These are phyloP conservation scores for Panonychus citri DNA, from an alignment of 1,140 invertebrate genomes.

Conservation along the genomic window DNA sequence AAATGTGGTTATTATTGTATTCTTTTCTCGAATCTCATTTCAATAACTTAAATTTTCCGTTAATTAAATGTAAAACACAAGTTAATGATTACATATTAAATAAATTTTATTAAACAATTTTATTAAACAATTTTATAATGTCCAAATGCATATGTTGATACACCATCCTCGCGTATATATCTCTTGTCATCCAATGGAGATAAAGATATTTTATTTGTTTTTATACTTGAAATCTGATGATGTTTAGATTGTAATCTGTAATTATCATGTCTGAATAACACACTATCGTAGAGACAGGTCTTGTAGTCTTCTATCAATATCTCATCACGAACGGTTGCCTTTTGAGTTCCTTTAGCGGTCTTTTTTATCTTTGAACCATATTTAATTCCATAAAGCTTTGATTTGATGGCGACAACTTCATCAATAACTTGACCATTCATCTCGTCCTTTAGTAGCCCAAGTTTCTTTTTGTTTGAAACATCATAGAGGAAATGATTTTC, in stretches of 20 bases:
- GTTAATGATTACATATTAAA: neutral
- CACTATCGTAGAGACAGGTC: neutral
- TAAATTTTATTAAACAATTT: too few relatives aligned
- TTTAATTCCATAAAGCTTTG: conserved; percentile 18
- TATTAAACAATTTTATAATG: too few relatives aligned
- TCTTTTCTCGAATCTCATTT: neutral
- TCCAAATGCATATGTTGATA: neutral
- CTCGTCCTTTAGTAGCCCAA: conserved; percentile 30
- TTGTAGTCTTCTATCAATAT: neutral
- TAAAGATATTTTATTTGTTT: neutral
- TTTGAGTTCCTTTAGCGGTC: neutral
- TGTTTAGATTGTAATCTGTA: neutral
- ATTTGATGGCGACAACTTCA: conserved; percentile 21
- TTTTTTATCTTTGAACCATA: conserved; percentile 1
- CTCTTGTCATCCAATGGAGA: neutral
- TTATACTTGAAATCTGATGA: neutral
- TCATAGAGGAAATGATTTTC: conserved; percentile 10
- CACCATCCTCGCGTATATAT: neutral
- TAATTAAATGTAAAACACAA: neutral
- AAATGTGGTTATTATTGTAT: neutral
- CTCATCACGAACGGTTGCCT: neutral
- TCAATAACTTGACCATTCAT: conserved; percentile 19
- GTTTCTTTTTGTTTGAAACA: conserved; percentile 25
- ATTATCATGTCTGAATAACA: neutral
- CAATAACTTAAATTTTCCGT: neutral